Evolutionary conservation across 2,888 invertebrate species (phyloP).

Genomic region (Thereva nobilitata): DNA sequence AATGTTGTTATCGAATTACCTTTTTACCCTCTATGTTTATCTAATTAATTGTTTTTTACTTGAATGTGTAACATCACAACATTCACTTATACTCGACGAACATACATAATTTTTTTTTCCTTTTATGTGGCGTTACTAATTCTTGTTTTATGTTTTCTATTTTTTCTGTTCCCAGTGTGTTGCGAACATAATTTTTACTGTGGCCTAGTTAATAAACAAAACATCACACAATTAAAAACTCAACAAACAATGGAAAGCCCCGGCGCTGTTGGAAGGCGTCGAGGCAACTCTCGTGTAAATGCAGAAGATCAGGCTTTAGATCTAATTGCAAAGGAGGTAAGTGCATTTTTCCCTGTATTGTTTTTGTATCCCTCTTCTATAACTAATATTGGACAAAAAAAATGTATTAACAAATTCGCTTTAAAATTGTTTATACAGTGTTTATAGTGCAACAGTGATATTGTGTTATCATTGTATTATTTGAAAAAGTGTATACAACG

Average conservation of each 20-base stretch:
- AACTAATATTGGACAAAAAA: not conserved
- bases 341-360: conserved; percentile 43
- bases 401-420: too few species aligned
- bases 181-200: conserved; percentile 5
- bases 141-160: conserved; percentile 8
- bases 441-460: not conserved
- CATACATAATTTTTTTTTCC: not conserved
- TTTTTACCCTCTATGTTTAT: too few species aligned
- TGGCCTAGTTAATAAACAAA: conserved; percentile 18
- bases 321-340: conserved; percentile 96
- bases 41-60: too few species aligned
- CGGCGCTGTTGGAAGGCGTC: conserved; percentile 66
- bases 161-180: conserved; percentile 1
- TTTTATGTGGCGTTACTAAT: not conserved
- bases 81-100: too few species aligned
- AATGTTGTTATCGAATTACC: too few species aligned
- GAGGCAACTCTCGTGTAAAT: conserved; percentile 78
- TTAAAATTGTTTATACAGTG: not conserved
- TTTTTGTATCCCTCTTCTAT: not conserved
- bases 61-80: too few species aligned
- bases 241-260: conserved; percentile 53
- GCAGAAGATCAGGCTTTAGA: conserved; percentile 98
- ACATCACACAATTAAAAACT: conserved; percentile 25
- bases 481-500: too few species aligned
- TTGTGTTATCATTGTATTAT: not conserved